phyloP scores from a whole-genome alignment of 2,888 invertebrate species.

The Monochamus alternatus region DNA sequence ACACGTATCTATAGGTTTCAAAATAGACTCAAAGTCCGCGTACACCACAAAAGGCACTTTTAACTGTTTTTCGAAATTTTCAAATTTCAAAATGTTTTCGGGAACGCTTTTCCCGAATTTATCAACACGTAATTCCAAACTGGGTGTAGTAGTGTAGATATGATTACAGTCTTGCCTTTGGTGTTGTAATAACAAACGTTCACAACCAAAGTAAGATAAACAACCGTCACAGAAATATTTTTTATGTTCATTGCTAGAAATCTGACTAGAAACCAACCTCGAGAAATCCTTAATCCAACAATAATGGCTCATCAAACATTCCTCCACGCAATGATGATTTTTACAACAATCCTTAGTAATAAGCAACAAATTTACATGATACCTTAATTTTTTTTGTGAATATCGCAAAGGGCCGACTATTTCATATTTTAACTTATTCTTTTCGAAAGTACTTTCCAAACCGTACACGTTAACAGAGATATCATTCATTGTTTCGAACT shows the following conservation, averaged over 20 bases:
- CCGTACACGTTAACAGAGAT: constrained; percentile 32
- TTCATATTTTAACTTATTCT: not conserved
- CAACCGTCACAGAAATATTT: constrained; percentile 48
- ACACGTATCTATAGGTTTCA: constrained; percentile 44
- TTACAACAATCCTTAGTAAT: not conserved
- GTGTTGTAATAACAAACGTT: constrained; percentile 35
- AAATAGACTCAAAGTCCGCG: constrained; percentile 51
- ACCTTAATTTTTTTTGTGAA: not conserved
- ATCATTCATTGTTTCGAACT: constrained; percentile 3
- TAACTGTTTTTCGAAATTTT: constrained; percentile 49
- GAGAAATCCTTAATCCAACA: constrained; percentile 44
- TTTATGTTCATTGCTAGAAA: constrained; percentile 8
- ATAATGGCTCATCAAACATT: constrained; percentile 34
- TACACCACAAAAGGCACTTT: constrained; percentile 49
- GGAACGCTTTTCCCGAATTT: constrained; percentile 34
- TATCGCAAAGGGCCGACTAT: not conserved
- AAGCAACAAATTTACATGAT: not conserved
- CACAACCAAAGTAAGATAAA: constrained; percentile 39
- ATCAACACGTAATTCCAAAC: constrained; percentile 22
- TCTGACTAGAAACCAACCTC: constrained; percentile 43
- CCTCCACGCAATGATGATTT: constrained; percentile 9
- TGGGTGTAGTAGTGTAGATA: constrained; percentile 19
- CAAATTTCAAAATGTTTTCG: constrained; percentile 47
- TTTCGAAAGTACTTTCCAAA: constrained; percentile 14
- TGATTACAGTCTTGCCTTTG: constrained; percentile 39